Percentiles rank a stretch among this genome's conserved stretches.
These are phyloP conservation scores for Pseudolycoriella hygida DNA, from an alignment of 2,888 invertebrate species.

Conservation along the genomic window DNA sequence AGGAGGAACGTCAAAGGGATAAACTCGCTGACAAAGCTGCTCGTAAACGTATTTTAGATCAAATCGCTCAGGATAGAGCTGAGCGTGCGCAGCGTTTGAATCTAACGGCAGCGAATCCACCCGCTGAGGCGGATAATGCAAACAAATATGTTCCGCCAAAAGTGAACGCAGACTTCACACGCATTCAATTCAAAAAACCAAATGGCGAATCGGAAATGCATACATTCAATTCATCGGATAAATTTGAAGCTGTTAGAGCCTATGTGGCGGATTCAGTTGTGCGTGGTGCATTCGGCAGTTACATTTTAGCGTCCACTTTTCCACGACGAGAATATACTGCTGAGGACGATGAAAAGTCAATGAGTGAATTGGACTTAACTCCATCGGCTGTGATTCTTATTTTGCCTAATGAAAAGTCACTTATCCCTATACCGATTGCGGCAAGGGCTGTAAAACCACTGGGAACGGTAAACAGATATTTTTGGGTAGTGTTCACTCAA, in stretches of 20 bases:
- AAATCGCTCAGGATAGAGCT: slow-evolving; percentile 72
- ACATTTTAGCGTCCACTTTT: slow-evolving; percentile 65
- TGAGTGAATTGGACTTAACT: slow-evolving; percentile 67
- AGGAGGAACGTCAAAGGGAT: slow-evolving; percentile 55
- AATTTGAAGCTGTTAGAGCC: slow-evolving; percentile 36
- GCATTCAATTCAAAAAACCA: slow-evolving; percentile 75
- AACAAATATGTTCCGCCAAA: slow-evolving; percentile 12
- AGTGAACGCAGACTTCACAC: slow-evolving; percentile 18
- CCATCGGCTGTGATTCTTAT: slow-evolving; percentile 74
- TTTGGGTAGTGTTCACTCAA: slow-evolving; percentile 24
- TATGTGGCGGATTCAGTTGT: slow-evolving; percentile 23
- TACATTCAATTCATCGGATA: slow-evolving; percentile 48
- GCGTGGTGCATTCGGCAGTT: slow-evolving; percentile 14
- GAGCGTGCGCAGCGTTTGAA: slow-evolving; percentile 39
- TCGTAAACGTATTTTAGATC: slow-evolving; percentile 57
- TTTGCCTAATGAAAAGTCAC: slow-evolving; percentile 5
- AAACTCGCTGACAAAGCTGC: slow-evolving; percentile 57
- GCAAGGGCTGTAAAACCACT: neutral
- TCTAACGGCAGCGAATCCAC: slow-evolving; percentile 17
- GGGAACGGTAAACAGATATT: slow-evolving; percentile 2
- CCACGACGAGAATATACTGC: slow-evolving; percentile 71
- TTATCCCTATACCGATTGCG: too few species aligned
- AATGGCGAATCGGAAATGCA: slow-evolving; percentile 60
- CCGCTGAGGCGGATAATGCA: slow-evolving; percentile 4
- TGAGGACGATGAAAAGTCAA: slow-evolving; percentile 78